Evolutionary conservation across 2,113 vertebrate species (phyloP), one percentile per base, ranked within the genome.

Genomic region (Paradisaea rubra): DNA sequence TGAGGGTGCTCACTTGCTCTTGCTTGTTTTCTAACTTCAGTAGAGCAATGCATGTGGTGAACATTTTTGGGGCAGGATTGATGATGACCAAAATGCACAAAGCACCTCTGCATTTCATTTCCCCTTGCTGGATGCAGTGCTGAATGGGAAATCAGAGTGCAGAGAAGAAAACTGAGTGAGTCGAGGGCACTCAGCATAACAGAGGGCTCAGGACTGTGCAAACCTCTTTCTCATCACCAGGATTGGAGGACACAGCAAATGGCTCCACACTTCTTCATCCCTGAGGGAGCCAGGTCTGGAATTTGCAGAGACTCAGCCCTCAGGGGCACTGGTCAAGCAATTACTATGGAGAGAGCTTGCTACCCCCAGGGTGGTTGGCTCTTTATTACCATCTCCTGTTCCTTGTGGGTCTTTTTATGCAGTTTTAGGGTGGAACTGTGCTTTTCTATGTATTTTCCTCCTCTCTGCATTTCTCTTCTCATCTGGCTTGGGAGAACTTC

Each of bases 31-130:
- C 21, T 73, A 28, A 30, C 28, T 68, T 64, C 22, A 47, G 28
- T 31, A 63, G 11, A 86, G 16, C 64, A 84, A 11, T 1, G 2
- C 13, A 13, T 0, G 0, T 15, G n/a, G 16, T 42, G 31, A 42
- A 27, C 27, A 73, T 28, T 57, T 52, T 13, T 0, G 25, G 21
- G 11, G 17, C 44, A 85, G 49, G 35, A 23, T 2, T 79, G 52
- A 28, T 52, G 21, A 41, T 28, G 37, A n/a, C 24, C 15, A 41
- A 86, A 71, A 56, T 17, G 60, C 60, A 52, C 0, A 5, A 89
- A 88, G 56, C 12, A 52, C 15, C 1, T 0, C 16, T 85, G 30
- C 31, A 11, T 72, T 88, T 72, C 27, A 8, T 81, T 83, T 83
- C 10, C 12, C 17, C 4, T 69, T 16, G 4, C 41, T 70, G 45